Evolutionary conservation across 2,113 vertebrate genomes (phyloP).

Genomic region (Perognathus longimembris): DNA sequence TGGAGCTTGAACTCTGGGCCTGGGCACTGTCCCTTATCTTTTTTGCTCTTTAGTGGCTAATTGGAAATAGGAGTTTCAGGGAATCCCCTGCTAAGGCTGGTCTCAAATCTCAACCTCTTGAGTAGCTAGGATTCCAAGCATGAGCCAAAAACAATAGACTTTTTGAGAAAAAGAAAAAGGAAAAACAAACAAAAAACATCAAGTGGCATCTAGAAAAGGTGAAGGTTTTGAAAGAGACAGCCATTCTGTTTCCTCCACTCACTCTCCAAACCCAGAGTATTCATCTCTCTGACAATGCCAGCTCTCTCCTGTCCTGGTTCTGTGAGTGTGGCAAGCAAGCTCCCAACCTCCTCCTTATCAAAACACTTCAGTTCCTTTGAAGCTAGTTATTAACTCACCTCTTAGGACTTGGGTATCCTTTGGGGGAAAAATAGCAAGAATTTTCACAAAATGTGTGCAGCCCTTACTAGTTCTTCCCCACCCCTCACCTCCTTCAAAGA

Average conservation of each 20-base stretch:
- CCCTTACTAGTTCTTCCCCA: neutral
- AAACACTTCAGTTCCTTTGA: constrained; percentile 43
- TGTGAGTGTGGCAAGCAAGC: neutral
- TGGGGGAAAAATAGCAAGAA: neutral
- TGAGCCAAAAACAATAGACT: no score
- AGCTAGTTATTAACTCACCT: constrained; percentile 50
- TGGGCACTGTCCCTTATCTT: no score
- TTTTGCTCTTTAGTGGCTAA: no score
- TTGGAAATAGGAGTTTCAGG: no score
- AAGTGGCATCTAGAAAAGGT: neutral
- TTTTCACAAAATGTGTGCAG: constrained; percentile 26
- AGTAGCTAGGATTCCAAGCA: no score
- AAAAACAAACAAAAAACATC: neutral
- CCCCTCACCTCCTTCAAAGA: constrained; percentile 33
- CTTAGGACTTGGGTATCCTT: neutral
- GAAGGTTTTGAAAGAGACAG: neutral
- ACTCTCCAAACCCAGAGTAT: neutral
- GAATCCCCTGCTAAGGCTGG: no score
- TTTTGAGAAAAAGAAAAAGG: no score
- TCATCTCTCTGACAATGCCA: neutral
- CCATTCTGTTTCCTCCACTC: neutral
- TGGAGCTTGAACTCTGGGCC: no score
- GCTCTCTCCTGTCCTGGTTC: neutral
- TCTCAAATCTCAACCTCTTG: no score
- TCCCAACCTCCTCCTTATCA: neutral